Conservation (phyloP, 2,797 vertebrate species). For the Liparis tanakae region DNA sequence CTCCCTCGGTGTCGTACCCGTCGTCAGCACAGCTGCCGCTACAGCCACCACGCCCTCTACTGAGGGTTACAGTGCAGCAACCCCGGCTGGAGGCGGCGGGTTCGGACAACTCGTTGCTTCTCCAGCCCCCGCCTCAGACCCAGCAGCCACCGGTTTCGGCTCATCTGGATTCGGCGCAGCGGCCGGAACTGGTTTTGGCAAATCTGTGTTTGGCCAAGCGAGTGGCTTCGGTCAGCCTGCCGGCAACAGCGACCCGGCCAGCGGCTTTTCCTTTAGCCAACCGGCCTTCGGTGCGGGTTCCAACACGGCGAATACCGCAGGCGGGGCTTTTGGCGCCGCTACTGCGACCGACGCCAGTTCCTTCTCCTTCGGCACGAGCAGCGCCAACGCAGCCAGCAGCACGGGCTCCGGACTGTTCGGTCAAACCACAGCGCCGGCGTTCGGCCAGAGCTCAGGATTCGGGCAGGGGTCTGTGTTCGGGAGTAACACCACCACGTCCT, state of each 20-base stretch:
- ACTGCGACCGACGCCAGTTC: slow-evolving; percentile 81
- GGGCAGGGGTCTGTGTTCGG: slow-evolving; percentile 89
- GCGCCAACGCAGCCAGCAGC: slow-evolving; percentile 73
- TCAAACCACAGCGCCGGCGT: slow-evolving; percentile 82
- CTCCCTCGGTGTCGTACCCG: slow-evolving; percentile 52
- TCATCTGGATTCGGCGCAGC: slow-evolving; percentile 63
- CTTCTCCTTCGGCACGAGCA: slow-evolving; percentile 87
- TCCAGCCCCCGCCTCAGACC: slow-evolving; percentile 18
- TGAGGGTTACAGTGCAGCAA: slow-evolving; percentile 36
- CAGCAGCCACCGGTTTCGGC: slow-evolving; percentile 76
- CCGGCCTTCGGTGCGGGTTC: slow-evolving; percentile 71
- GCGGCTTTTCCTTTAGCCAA: slow-evolving; percentile 85
- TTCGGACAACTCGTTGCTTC: slow-evolving; percentile 70
- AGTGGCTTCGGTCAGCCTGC: slow-evolving; percentile 86
- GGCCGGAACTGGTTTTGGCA: slow-evolving; percentile 73
- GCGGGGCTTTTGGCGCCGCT: slow-evolving; percentile 82
- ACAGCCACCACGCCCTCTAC: slow-evolving; percentile 41
- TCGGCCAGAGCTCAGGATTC: slow-evolving; percentile 89
- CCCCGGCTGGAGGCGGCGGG: slow-evolving; percentile 40
- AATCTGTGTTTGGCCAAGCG: slow-evolving; percentile 83
- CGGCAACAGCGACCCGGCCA: slow-evolving; percentile 56
- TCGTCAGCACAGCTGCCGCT: slow-evolving; percentile 61
- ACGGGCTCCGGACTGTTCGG: slow-evolving; percentile 83
- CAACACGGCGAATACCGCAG: slow-evolving; percentile 63
- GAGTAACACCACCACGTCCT: slow-evolving; percentile 85